Evolutionary conservation across 35 echinoderm and acorn worm species (phyloP).

Genomic region (Ptychodera flava): DNA sequence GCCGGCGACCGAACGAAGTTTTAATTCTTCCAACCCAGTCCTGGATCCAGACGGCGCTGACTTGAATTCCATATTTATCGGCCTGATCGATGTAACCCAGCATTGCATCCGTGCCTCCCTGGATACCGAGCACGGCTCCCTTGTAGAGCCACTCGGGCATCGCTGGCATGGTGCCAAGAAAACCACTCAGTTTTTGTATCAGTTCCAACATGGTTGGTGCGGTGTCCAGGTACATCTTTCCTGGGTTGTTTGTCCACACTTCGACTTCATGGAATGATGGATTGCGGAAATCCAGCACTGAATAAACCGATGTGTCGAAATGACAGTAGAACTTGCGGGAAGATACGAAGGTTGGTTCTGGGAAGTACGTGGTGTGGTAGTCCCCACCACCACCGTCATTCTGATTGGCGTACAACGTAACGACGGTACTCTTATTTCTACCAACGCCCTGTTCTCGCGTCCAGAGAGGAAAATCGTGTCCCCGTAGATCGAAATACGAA

Average conservation of each 20-base stretch:
- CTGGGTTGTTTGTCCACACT: conserved; percentile 26
- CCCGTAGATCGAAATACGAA: conserved; percentile 79
- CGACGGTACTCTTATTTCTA: conserved; percentile 59
- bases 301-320: conserved; percentile 53
- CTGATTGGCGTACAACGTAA: conserved; percentile 62
- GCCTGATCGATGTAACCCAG: conserved; percentile 66
- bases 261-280: conserved; percentile 66
- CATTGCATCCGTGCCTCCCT: conserved; percentile 87
- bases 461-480: conserved; percentile 80
- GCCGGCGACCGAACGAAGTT: conserved; percentile 70
- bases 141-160: conserved; percentile 75
- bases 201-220: conserved; percentile 41
- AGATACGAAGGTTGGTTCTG: conserved; percentile 82
- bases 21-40: conserved; percentile 88
- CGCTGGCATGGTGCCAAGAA: conserved; percentile 63
- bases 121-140: conserved; percentile 71
- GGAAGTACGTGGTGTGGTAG: conserved; percentile 91
- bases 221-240: conserved; percentile 38
- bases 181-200: conserved; percentile 31
- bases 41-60: conserved; percentile 91
- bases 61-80: conserved; percentile 54
- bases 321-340: conserved; percentile 78
- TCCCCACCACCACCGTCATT: conserved; percentile 63
- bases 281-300: conserved; percentile 71
- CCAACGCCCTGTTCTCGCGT: conserved; percentile 94